phyloP scores from a whole-genome alignment of 2,888 invertebrate species.

The Brachyptera putata region DNA sequence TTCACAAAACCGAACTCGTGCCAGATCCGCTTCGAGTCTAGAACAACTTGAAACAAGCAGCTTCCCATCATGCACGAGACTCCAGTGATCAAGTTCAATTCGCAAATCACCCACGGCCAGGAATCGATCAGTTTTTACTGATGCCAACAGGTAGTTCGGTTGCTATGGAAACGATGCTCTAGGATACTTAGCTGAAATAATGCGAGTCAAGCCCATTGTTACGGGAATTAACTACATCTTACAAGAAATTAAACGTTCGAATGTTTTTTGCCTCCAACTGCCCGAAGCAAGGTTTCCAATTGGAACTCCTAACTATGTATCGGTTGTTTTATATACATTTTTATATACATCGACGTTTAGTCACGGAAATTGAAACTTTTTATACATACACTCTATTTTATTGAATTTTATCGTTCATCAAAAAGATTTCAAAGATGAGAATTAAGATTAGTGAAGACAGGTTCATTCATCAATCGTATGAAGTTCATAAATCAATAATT shows the following conservation, averaged over 20 bases:
- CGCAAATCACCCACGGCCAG: neutral
- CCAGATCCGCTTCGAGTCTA: too few species aligned
- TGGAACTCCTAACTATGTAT: neutral
- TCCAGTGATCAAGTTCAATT: too few species aligned
- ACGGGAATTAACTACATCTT: conserved; percentile 16
- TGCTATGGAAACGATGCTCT: too few species aligned
- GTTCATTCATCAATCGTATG: conserved; percentile 5
- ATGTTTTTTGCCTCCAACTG: neutral
- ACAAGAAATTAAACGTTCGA: conserved; percentile 18
- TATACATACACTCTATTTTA: too few species aligned
- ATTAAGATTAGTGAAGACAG: conserved; percentile 23
- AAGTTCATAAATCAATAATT: conserved; percentile 17
- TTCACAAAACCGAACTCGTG: too few species aligned
- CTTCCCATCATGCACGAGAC: too few species aligned
- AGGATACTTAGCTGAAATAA: neutral
- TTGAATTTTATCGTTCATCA: conserved; percentile 11
- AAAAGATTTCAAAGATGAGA: conserved; percentile 15
- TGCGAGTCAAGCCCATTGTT: conserved; percentile 20
- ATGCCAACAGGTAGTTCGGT: neutral
- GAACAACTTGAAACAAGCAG: too few species aligned
- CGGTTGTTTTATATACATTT: neutral
- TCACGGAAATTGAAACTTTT: conserved; percentile 25
- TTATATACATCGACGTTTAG: neutral
- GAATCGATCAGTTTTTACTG: neutral
- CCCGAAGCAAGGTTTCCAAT: neutral